Evolutionary conservation across 2,113 vertebrate species (phyloP).

Genomic region (Proterorhinus semilunaris): DNA sequence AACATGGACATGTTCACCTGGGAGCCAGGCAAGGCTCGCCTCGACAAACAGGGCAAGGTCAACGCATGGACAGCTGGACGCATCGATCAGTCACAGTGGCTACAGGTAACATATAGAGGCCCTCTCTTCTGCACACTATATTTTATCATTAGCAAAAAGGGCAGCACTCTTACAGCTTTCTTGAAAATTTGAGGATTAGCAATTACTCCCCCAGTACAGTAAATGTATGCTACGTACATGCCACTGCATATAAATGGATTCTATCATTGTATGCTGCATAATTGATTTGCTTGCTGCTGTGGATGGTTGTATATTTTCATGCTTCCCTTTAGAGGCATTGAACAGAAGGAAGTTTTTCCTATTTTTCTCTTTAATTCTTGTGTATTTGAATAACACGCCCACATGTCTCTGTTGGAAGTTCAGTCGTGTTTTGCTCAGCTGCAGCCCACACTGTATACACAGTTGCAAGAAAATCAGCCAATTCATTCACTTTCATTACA

Average conservation of each 20-base stretch:
- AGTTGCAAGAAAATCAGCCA: slow-evolving; percentile 48
- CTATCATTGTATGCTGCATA: slow-evolving; percentile 15
- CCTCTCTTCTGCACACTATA: neutral
- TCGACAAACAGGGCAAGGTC: slow-evolving; percentile 98
- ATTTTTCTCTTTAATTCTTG: slow-evolving; percentile 29
- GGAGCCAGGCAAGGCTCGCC: slow-evolving; percentile 95
- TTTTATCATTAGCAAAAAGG: slow-evolving; percentile 9
- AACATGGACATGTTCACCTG: slow-evolving; percentile 99
- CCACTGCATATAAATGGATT: slow-evolving; percentile 37
- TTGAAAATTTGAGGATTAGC: slow-evolving; percentile 35
- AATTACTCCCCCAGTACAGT: slow-evolving; percentile 27
- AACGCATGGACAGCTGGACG: slow-evolving; percentile 98
- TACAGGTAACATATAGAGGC: slow-evolving; percentile 82
- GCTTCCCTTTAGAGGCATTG: slow-evolving; percentile 24
- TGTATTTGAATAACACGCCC: slow-evolving; percentile 35
- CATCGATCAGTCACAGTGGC: slow-evolving; percentile 96
- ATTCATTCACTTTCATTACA: slow-evolving; percentile 69
- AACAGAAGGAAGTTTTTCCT: slow-evolving; percentile 21
- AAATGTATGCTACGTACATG: slow-evolving; percentile 30
- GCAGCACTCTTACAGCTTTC: slow-evolving; percentile 20
- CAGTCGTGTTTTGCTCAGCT: slow-evolving; percentile 48
- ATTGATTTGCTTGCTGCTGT: slow-evolving; percentile 12
- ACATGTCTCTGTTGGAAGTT: slow-evolving; percentile 38
- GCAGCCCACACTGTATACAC: slow-evolving; percentile 33
- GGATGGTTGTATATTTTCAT: slow-evolving; percentile 15